These are phyloP conservation scores for Seriola dumerili DNA, from an alignment of 2,113 vertebrate species.

Conservation along the genomic window DNA sequence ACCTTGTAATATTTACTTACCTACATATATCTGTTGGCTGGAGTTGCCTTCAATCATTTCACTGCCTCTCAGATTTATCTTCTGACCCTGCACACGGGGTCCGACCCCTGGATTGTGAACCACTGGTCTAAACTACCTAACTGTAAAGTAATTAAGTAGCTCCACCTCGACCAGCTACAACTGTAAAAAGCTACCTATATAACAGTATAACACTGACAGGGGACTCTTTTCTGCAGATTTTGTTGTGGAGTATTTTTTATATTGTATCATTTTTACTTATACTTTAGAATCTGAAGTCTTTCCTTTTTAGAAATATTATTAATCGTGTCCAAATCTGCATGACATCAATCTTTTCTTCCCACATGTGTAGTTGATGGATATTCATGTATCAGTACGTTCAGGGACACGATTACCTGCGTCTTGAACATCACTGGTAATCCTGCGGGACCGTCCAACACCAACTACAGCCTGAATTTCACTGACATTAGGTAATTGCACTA, in stretches of 20 bases:
- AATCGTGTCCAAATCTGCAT: not conserved
- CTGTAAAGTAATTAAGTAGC: no score
- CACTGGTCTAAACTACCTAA: not conserved
- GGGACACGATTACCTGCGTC: slow-evolving; percentile 42
- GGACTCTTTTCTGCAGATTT: not conserved
- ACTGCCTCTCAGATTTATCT: not conserved
- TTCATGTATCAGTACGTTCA: slow-evolving; percentile 61
- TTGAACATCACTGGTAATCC: slow-evolving; percentile 44
- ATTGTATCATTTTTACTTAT: not conserved
- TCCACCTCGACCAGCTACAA: no score
- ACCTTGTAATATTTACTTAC: not conserved
- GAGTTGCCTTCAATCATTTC: not conserved
- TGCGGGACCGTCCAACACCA: not conserved
- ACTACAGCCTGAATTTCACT: slow-evolving; percentile 47
- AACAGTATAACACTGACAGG: no score
- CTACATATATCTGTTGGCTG: not conserved
- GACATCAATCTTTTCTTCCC: not conserved
- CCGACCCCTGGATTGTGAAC: no score
- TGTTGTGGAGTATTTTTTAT: not conserved
- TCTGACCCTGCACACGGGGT: not conserved
- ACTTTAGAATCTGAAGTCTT: not conserved
- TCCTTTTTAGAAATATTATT: not conserved
- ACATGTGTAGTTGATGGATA: slow-evolving; percentile 5
- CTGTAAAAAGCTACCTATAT: not conserved
- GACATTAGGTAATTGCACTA: fast-evolving